phyloP scores from a whole-genome alignment of 2,797 vertebrate species.

The Jordanella pulchra region DNA sequence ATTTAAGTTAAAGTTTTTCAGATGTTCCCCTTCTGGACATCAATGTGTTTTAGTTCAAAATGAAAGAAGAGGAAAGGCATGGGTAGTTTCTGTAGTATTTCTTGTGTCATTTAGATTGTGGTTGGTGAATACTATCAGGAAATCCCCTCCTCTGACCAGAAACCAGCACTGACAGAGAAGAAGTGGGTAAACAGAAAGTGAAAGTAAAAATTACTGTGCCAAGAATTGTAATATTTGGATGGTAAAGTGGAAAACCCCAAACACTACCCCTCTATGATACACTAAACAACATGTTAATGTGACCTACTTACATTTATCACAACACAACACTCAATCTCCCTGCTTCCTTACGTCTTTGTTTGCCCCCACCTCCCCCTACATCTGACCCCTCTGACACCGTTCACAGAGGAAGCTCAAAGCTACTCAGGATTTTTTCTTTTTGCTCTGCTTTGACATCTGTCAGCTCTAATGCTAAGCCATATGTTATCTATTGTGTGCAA shows the following conservation, averaged over 20 bases:
- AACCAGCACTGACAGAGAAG: slow-evolving; percentile 1
- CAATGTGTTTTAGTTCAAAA: slow-evolving; percentile 2
- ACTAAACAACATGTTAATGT: slow-evolving; percentile 27
- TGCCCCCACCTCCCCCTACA: slow-evolving; percentile 11
- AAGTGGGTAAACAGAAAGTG: slow-evolving; percentile 45
- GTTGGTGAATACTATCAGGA: slow-evolving; percentile 8
- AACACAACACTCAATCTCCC: slow-evolving; percentile 16
- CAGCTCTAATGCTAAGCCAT: slow-evolving; percentile 68
- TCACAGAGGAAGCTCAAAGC: slow-evolving; percentile 59
- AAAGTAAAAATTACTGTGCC: slow-evolving; percentile 50
- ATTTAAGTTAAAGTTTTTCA: slow-evolving; percentile 14
- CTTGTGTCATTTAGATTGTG: slow-evolving; percentile 8
- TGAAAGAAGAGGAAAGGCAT: not conserved
- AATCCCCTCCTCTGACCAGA: slow-evolving; percentile 33
- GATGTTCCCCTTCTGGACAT: slow-evolving; percentile 14
- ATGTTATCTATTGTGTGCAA: slow-evolving; percentile 71
- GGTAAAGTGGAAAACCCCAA: slow-evolving; percentile 46
- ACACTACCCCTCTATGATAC: slow-evolving; percentile 23
- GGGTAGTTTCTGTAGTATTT: not conserved
- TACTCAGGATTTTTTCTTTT: slow-evolving; percentile 70
- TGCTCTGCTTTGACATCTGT: slow-evolving; percentile 73
- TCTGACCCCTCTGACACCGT: slow-evolving; percentile 51
- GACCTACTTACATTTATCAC: slow-evolving; percentile 57
- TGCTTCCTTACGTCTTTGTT: slow-evolving; percentile 37
- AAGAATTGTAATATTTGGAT: slow-evolving; percentile 7